These are phyloP conservation scores for Astur gentilis DNA, from an alignment of 2,113 vertebrate genomes.

Conservation along the genomic window DNA sequence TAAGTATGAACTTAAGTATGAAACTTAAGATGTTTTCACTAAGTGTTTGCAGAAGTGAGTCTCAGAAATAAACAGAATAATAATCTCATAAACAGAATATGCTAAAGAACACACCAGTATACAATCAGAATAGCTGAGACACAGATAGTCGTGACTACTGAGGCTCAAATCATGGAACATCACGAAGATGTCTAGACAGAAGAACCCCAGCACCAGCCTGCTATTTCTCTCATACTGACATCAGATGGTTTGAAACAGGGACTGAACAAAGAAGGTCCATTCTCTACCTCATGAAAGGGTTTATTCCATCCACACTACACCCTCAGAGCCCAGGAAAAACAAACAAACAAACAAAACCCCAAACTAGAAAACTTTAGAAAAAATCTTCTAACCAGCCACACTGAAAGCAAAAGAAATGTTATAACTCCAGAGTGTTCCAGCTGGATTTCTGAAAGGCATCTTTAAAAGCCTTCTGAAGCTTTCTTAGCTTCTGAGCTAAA, in stretches of 20 bases:
- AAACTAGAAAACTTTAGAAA: background rate
- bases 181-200: background rate
- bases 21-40: background rate
- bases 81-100: background rate
- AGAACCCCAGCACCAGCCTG: background rate
- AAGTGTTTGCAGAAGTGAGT: background rate
- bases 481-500: background rate
- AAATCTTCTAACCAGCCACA: background rate
- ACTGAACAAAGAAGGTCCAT: background rate
- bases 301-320: background rate
- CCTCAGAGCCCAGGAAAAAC: background rate
- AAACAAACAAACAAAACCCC: background rate
- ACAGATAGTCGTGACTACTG: background rate
- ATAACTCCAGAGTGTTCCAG: background rate
- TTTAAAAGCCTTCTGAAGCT: background rate
- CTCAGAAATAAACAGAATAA: background rate
- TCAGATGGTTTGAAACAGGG: background rate
- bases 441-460: background rate
- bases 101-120: background rate
- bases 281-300: background rate
- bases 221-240: background rate
- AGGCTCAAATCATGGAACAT: background rate
- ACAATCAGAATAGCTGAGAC: background rate
- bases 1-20: background rate
- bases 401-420: background rate